Percentiles rank a stretch among this genome's conserved stretches.
Evolutionary conservation across 2,888 invertebrate genomes (phyloP).

Genomic region (Glaucopsyche alexis): DNA sequence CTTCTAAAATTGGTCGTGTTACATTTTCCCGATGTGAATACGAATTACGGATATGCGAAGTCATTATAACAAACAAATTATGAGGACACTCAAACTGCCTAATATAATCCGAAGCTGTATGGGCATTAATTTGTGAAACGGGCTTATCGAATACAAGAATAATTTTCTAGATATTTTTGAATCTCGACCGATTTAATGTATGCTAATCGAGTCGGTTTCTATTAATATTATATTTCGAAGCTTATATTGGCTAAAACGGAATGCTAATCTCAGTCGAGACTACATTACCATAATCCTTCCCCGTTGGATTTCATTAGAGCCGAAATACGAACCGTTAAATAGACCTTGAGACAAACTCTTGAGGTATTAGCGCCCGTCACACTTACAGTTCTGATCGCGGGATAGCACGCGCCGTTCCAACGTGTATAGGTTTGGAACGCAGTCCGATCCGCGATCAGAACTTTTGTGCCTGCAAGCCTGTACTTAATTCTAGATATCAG

Average conservation of each 20-base stretch:
- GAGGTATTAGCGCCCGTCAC: too few species aligned
- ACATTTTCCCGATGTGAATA: too few species aligned
- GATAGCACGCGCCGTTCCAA: too few species aligned
- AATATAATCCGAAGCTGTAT: not conserved
- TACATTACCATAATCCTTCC: conserved; percentile 23
- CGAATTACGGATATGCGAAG: too few species aligned
- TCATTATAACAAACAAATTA: too few species aligned
- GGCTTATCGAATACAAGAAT: not conserved
- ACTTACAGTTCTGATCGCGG: too few species aligned
- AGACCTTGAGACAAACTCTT: not conserved
- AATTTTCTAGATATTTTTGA: conserved; percentile 5
- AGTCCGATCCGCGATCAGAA: too few species aligned
- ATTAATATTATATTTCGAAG: conserved; percentile 23
- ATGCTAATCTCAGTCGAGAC: conserved; percentile 18
- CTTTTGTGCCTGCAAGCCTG: too few species aligned
- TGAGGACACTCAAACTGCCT: too few species aligned
- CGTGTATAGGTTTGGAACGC: too few species aligned
- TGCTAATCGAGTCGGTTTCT: conserved; percentile 11
- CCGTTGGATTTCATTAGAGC: conserved; percentile 4
- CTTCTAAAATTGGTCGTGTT: too few species aligned
- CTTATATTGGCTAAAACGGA: conserved; percentile 21
- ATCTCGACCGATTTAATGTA: not conserved
- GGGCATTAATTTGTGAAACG: not conserved
- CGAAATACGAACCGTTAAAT: not conserved
- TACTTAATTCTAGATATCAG: too few species aligned